Base-by-base conservation (phyloP, 2,797 vertebrate genomes). In the Tragopan temminckii region DNA sequence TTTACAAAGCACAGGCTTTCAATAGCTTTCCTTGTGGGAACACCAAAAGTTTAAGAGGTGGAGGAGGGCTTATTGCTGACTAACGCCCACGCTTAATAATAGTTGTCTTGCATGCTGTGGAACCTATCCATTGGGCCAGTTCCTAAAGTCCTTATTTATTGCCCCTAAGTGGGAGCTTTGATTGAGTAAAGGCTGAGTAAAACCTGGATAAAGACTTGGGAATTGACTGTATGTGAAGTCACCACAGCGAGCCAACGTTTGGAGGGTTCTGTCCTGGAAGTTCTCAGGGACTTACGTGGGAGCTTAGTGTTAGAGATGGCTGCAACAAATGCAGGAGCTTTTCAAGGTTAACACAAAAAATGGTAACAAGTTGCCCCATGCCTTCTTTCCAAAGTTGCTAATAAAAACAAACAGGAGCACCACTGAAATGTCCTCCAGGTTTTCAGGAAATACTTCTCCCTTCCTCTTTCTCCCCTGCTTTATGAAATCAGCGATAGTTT, bases 1-100 rank as follows among this genome's bases (percentile, higher is more conserved):
- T 87, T 95, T 96, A 95, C 96, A 97, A 97, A 98, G 95, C 95
- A 48, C 80, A 43, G 64, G 82, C 77, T 96, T 93, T 97, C 94
- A 97, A 96, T 96, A 95, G 88, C 95, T 95, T 95, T 94, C 94
- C 94, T 95, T 96, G 97, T 97, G 97, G 97, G 97, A 97, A 97
- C 89, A 87, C 91, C 95, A 89, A 88, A 95, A 96, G 95, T 96
- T 97, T 94, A 96, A 97, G 95, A 93, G 89, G 91, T 95, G 93
- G 94, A 96, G 91, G 88, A 97, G 93, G 91, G 94, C 90, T 93
- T 95, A 91, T 35, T 93, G 85, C 94, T 95, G 91, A 80, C 95
- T 94, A 97, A 95, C 64, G 15, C 75, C 88, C 91, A 94, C 63
- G 13, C 80, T 95, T 93, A 63, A 88, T 95, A 96, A 91, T 91